These are phyloP conservation scores for Columba guinea DNA, from an alignment of 2,797 vertebrate genomes.

Conservation along the genomic window DNA sequence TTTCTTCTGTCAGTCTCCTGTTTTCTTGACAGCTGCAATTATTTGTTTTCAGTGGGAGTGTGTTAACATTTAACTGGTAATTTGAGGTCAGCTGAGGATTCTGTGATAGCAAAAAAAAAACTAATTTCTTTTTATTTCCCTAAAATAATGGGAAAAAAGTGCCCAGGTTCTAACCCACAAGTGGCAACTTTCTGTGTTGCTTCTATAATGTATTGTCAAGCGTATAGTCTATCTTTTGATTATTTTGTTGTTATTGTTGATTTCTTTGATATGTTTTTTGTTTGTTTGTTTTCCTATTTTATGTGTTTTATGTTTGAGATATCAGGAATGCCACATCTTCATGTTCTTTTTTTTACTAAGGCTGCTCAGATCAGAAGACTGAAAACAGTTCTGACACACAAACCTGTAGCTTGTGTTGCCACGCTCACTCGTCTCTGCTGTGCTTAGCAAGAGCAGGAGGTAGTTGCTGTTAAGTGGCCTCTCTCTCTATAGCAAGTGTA, in stretches of 20 bases:
- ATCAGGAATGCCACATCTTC: background rate
- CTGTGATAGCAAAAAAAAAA: background rate
- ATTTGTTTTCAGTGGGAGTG: background rate
- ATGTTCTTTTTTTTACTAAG: background rate
- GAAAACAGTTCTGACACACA: background rate
- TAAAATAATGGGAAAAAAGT: background rate
- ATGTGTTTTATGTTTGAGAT: background rate
- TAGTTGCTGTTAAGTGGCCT: rapidly evolving
- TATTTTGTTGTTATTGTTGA: background rate
- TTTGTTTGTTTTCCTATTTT: background rate
- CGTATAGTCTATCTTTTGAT: background rate
- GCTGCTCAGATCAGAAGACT: background rate
- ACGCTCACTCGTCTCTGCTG: background rate
- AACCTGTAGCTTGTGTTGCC: background rate
- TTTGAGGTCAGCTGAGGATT: background rate
- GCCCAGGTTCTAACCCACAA: background rate
- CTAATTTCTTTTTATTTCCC: background rate
- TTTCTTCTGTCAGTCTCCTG: background rate
- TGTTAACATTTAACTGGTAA: background rate
- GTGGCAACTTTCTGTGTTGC: background rate
- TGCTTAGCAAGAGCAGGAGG: background rate
- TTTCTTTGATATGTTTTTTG: background rate
- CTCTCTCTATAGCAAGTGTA: background rate
- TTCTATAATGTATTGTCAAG: background rate
- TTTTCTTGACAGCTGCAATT: background rate